Base-by-base conservation (phyloP, 2,113 vertebrate genomes). In the Festucalex cinctus region DNA sequence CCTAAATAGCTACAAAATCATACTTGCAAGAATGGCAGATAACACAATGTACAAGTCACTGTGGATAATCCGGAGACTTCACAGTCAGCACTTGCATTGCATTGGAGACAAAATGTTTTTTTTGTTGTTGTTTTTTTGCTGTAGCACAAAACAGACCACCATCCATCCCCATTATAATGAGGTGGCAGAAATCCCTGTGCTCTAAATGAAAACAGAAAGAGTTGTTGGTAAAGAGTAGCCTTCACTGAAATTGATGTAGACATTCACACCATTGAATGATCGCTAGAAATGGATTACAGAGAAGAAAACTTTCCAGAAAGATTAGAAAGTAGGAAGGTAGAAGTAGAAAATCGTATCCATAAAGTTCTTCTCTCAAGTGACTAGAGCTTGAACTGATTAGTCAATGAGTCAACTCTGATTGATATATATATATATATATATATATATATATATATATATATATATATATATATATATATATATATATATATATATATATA, bases 41-140 rank as follows among this genome's bases (percentile, higher is more conserved):
- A 49, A 44, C 46, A 58, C 41, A 61, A 7, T 39, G 54, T 32
- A 32, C 20, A 8, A 53, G 24, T 26, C 43, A 53, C 3, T 56
- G 6, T 32, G 37, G n/a, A 53, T 63, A 56, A 48, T 44, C 39
- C 12, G 6, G 26, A 62, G 32, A 66, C 39, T 48, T n/a, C 7
- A 20, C 51, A 43, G 41, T 51, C 49, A 58, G 53, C 35, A 9
- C 43, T 65, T 61, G 9, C 19, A 36, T 65, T 61, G 9, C 19
- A 36, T 7, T 28, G 41, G n/a, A 49, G 20, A 6, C 36, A 37
- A 70, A 75, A 10, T 19, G 22, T 36, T 60, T 69, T 65, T 48
- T 36, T n/a, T 56, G 3, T 10, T 16, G 2, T 32, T 66, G 16
- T 48, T 36, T n/a, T 56, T 3, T 10, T 16, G 2, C 22, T 66